Conservation (phyloP, 2,888 invertebrate genomes). For the Ornithoptera priamus region DNA sequence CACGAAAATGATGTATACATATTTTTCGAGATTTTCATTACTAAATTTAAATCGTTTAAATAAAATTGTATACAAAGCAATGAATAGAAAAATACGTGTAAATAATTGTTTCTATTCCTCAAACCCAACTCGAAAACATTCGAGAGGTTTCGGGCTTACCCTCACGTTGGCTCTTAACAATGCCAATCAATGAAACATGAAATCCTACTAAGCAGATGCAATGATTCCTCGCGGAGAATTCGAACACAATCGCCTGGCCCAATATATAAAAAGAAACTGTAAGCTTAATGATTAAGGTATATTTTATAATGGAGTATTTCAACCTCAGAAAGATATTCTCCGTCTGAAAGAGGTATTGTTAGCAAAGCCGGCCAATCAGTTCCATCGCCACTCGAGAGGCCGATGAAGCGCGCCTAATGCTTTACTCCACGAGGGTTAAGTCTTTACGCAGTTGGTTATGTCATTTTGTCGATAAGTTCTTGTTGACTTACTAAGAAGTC, state of each 20-base stretch:
- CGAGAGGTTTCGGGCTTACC: constrained; percentile 47
- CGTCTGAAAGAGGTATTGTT: constrained; percentile 57
- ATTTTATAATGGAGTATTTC: constrained; percentile 32
- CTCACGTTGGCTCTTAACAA: constrained; percentile 63
- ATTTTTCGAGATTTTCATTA: no score
- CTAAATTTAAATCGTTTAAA: background rate
- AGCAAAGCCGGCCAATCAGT: constrained; percentile 75
- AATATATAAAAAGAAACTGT: constrained; percentile 35
- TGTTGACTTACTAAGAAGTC: constrained; percentile 44
- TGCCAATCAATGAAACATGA: constrained; percentile 76
- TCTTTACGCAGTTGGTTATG: constrained; percentile 69
- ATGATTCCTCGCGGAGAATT: constrained; percentile 49
- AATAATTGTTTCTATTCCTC: constrained; percentile 63
- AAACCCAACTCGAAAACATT: constrained; percentile 50
- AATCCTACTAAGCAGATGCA: constrained; percentile 72
- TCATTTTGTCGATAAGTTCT: constrained; percentile 61
- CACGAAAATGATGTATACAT: no score
- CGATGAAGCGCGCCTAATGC: constrained; percentile 74
- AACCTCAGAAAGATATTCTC: constrained; percentile 40
- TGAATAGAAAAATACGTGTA: constrained; percentile 24
- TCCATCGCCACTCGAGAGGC: constrained; percentile 73
- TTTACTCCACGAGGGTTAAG: constrained; percentile 67
- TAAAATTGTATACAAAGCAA: background rate
- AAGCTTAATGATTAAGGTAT: background rate
- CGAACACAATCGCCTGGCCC: constrained; percentile 30